These are phyloP conservation scores for Tetheella fluctuosa DNA, from an alignment of 2,888 invertebrate species.

Conservation along the genomic window DNA sequence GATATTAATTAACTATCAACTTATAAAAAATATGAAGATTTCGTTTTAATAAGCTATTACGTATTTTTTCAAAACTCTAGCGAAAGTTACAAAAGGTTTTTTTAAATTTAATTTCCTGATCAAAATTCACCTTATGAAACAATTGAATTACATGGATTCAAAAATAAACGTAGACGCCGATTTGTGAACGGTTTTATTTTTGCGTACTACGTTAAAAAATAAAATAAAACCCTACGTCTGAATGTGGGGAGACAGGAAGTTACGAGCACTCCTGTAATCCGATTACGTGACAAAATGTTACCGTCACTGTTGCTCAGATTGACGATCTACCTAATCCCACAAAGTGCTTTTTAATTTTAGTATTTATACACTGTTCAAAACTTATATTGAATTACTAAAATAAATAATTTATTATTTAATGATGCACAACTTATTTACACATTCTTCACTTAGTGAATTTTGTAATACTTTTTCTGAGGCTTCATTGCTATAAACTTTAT, in stretches of 20 bases:
- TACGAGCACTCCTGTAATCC: slow-evolving; percentile 57
- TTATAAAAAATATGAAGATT: too few relatives aligned
- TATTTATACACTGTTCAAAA: slow-evolving; percentile 30
- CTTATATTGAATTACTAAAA: slow-evolving; percentile 21
- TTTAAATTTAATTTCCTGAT: neutral
- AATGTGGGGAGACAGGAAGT: slow-evolving; percentile 44
- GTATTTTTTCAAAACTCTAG: too few relatives aligned
- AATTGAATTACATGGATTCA: neutral
- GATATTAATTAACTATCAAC: too few relatives aligned
- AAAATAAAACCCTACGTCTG: slow-evolving; percentile 32
- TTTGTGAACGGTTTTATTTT: slow-evolving; percentile 1
- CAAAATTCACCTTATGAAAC: neutral
- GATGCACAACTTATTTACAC: too few relatives aligned
- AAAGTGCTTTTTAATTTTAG: slow-evolving; percentile 56
- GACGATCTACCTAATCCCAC: slow-evolving; percentile 51
- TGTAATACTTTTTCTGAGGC: too few relatives aligned
- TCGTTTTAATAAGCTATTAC: too few relatives aligned
- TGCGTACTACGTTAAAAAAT: slow-evolving; percentile 28
- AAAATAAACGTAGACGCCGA: slow-evolving; percentile 6
- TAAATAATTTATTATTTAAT: neutral
- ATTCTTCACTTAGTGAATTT: too few relatives aligned
- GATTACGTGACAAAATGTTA: slow-evolving; percentile 64
- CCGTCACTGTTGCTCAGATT: slow-evolving; percentile 38
- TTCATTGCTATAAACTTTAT: too few relatives aligned
- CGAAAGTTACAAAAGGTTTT: neutral